Evolutionary conservation across 2,888 invertebrate species (phyloP).

Genomic region (Hypena proboscidalis): DNA sequence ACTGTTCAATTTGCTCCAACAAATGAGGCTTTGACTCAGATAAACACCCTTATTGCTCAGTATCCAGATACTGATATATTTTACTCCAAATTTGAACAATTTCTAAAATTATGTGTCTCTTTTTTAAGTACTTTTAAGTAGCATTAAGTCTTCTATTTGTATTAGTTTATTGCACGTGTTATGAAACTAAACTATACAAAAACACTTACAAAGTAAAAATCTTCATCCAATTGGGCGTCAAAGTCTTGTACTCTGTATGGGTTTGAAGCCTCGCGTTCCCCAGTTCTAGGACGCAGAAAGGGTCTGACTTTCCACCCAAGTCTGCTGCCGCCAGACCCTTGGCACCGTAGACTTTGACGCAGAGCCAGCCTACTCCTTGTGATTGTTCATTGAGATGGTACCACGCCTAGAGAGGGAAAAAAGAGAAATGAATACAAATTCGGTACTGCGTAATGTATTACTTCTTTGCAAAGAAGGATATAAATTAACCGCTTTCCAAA

Average conservation of each 20-base stretch:
- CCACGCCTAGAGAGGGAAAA: slow-evolving; percentile 83
- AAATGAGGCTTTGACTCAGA: too few species aligned
- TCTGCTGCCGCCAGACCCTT: slow-evolving; percentile 97
- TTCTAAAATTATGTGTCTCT: too few species aligned
- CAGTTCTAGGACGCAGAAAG: slow-evolving; percentile 98
- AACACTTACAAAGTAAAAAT: slow-evolving; percentile 97
- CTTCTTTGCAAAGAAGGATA: not conserved
- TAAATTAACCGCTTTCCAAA: too few species aligned
- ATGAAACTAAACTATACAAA: not conserved
- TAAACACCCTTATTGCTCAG: too few species aligned
- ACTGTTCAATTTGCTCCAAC: too few species aligned
- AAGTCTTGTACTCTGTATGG: slow-evolving; percentile 99
- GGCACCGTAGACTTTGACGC: slow-evolving; percentile 95
- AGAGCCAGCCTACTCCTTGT: slow-evolving; percentile 96
- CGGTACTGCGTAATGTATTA: not conserved
- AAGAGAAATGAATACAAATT: not conserved
- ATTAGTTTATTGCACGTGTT: not conserved
- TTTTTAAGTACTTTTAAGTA: too few species aligned
- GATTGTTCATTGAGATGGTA: slow-evolving; percentile 75
- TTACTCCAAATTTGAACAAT: too few species aligned
- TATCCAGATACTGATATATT: too few species aligned
- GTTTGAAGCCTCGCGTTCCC: slow-evolving; percentile 98
- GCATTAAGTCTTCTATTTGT: too few species aligned
- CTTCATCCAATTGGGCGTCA: slow-evolving; percentile 99
- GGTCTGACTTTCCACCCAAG: slow-evolving; percentile 98